Percentiles rank a stretch among this genome's conserved stretches.
These are phyloP conservation scores for Chaetophractus vellerosus DNA, from an alignment of 2,797 vertebrate genomes.

Conservation along the genomic window DNA sequence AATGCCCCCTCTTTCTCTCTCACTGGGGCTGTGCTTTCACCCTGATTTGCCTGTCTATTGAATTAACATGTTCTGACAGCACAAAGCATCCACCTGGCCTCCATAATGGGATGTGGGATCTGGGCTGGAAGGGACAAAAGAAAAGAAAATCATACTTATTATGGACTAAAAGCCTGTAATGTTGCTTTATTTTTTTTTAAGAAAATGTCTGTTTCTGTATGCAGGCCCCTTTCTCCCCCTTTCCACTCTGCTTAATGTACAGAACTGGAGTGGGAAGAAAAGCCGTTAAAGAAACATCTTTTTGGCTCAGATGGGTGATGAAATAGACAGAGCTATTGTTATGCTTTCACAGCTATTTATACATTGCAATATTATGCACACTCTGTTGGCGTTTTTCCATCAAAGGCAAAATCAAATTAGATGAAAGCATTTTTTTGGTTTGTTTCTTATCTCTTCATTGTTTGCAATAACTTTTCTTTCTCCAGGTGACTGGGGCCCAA, in stretches of 20 bases:
- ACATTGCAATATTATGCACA: neutral
- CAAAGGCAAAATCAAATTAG: slow-evolving; percentile 63
- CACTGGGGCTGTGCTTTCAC: neutral
- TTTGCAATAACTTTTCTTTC: slow-evolving; percentile 73
- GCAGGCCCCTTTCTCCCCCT: neutral
- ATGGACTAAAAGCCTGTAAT: neutral
- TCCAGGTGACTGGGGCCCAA: slow-evolving; percentile 73
- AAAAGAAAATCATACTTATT: neutral
- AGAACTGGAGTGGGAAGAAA: neutral
- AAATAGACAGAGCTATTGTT: neutral
- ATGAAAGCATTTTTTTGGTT: slow-evolving; percentile 55
- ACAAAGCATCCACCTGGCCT: neutral
- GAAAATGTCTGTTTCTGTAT: neutral
- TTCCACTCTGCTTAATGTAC: neutral
- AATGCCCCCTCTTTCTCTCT: too few relatives aligned
- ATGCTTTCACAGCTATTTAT: neutral
- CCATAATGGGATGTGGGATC: neutral
- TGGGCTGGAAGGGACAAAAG: neutral
- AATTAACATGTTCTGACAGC: neutral
- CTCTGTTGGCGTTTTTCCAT: slow-evolving; percentile 35
- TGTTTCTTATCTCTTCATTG: slow-evolving; percentile 59
- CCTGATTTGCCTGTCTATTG: neutral
- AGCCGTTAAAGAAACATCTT: slow-evolving; percentile 26
- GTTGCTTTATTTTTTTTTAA: neutral
- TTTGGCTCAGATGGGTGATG: neutral